Base-by-base conservation (phyloP, 2,797 vertebrate species). In the Antrozous pallidus region DNA sequence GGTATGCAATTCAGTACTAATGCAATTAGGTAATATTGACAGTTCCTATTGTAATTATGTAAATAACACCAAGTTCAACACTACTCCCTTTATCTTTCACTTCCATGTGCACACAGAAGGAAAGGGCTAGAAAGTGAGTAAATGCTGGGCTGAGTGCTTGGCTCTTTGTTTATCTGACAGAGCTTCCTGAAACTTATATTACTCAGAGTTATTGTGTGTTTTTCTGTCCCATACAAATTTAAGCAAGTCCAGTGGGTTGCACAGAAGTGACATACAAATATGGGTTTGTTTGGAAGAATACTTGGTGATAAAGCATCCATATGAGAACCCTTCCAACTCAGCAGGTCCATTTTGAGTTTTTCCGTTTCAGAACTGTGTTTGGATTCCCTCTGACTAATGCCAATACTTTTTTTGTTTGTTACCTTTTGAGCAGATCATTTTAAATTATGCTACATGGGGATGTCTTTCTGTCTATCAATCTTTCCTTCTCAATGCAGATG, bases 391-490 rank as follows among this genome's bases (percentile, higher is more conserved):
- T 89, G 95, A 95, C 96, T 92, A 73, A 92, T 90, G 83, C 90
- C 94, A 83, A 11, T 91, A 86, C 88, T 10, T 96, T 65, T 65
- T 36, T 97, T 96, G 97, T 96, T 96, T 94, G 95, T 95, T 98
- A 95, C 96, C 92, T 98, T 97, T 96, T 24, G 33, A 97, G 96
- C 45, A 94, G 96, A 96, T 98, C 94, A 96, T 98, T 97, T 97
- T 77, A 97, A 98, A 98, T 97, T 95, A 79, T 96, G 94, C 95
- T 98, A 95, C 91, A 71, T 90, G 71, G 95, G 90, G 97, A 95
- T 96, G 95, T 96, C 96, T 96, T 84, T 95, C 97, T 98, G 95
- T 96, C 98, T 97, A 96, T 98, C 98, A 98, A 0, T 97, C 97
- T 97, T 98, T 96, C 95, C 95, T 96, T 98, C 89, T 97, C 95